These are phyloP conservation scores for Isoperla grammatica DNA, from an alignment of 2,888 invertebrate genomes.

Conservation along the genomic window DNA sequence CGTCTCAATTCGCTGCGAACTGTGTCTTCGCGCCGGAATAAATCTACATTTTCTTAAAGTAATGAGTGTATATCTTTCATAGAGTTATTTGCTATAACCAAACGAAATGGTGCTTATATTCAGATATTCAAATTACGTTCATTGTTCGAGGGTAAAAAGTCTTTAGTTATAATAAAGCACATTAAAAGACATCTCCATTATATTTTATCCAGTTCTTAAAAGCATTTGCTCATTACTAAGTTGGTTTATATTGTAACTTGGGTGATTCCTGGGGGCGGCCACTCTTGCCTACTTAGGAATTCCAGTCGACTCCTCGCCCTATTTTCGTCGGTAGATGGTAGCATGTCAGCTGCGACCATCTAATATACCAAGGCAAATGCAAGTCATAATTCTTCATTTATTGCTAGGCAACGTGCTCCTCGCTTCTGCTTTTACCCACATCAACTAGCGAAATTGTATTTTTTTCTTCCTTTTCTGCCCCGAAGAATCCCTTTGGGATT, in stretches of 20 bases:
- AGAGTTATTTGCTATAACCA: neutral
- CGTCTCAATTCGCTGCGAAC: too few species aligned
- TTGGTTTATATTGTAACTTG: constrained; percentile 18
- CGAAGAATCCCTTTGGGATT: constrained; percentile 7
- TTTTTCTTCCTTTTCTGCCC: constrained; percentile 14
- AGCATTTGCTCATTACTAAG: constrained; percentile 38
- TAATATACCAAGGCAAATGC: constrained; percentile 24
- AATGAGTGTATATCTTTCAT: neutral
- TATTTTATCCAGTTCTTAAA: constrained; percentile 33
- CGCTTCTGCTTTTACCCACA: constrained; percentile 23
- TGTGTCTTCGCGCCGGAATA: neutral
- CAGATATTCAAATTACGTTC: constrained; percentile 15
- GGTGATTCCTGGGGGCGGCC: constrained; percentile 20
- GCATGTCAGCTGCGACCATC: constrained; percentile 25
- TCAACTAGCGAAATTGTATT: constrained; percentile 23
- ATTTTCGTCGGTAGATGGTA: constrained; percentile 2
- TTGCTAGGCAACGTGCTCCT: constrained; percentile 22
- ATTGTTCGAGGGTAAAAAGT: constrained; percentile 13
- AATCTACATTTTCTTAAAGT: neutral
- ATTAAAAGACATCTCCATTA: constrained; percentile 30
- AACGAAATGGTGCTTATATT: constrained; percentile 7
- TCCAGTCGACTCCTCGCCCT: constrained; percentile 13
- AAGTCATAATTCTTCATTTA: constrained; percentile 32
- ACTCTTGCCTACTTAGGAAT: constrained; percentile 31
- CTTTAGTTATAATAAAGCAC: constrained; percentile 25